phyloP scores from a whole-genome alignment of 1,140 invertebrate species.

The Stegodyphus mimosarum region DNA sequence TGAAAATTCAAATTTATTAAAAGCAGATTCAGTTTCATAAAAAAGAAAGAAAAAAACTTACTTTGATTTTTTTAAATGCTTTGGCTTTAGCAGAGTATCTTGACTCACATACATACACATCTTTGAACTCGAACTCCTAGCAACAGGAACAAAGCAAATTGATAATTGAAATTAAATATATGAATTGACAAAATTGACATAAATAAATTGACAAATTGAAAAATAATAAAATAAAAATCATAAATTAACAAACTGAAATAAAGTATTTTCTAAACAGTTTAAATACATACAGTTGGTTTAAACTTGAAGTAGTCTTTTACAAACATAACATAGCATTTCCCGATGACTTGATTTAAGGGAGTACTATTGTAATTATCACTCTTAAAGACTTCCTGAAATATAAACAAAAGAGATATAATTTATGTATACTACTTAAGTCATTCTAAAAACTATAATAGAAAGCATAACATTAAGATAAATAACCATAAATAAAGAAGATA shows the following conservation, averaged over 20 bases:
- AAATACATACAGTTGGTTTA: constrained; percentile 76
- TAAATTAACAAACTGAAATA: background rate
- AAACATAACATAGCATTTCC: constrained; percentile 92
- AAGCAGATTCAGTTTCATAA: background rate
- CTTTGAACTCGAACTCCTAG: constrained; percentile 85
- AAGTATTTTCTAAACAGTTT: constrained; percentile 5
- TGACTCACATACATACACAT: constrained; percentile 97
- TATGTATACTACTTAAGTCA: no score
- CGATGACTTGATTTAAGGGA: constrained; percentile 87
- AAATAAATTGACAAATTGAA: no score
- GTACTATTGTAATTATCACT: constrained; percentile 87
- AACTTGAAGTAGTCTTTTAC: constrained; percentile 95
- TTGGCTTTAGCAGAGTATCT: constrained; percentile 87
- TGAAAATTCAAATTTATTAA: no score
- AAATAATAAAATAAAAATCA: no score
- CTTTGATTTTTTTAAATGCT: constrained; percentile 95
- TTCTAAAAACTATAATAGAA: no score
- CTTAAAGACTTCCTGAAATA: constrained; percentile 89
- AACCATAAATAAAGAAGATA: no score
- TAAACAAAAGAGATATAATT: constrained; percentile 44
- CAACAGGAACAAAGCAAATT: background rate
- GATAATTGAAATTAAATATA: background rate
- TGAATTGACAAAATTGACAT: no score
- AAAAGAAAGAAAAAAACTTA: constrained; percentile 65
- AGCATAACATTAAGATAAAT: no score